A percentile compares a stretch with the other conserved stretches of the same genome.
Conservation (phyloP, 2,888 invertebrate genomes). For the Elmis aenea region DNA sequence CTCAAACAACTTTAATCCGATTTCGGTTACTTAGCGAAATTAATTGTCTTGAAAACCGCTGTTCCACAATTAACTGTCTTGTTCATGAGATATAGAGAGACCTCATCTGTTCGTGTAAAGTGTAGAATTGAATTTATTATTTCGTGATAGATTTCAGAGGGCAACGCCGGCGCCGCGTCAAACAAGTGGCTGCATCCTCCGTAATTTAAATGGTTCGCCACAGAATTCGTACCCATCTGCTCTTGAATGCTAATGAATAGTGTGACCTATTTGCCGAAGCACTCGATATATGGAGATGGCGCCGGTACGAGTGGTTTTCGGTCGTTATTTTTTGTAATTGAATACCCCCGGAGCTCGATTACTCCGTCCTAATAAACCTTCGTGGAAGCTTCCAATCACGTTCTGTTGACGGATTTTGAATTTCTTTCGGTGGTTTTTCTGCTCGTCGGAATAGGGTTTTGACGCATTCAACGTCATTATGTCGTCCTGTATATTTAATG, state of each 20-base stretch:
- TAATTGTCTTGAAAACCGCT: too few relatives aligned
- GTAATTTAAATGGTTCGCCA: conserved; percentile 20
- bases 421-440: background rate
- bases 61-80: too few relatives aligned
- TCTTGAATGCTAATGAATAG: conserved; percentile 17
- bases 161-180: conserved; percentile 13
- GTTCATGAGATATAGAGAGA: conserved; percentile 2
- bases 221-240: conserved; percentile 20
- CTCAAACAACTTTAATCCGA: too few relatives aligned
- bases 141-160: conserved; percentile 13
- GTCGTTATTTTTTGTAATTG: conserved; percentile 11
- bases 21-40: too few relatives aligned
- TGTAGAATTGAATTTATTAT: conserved; percentile 25
- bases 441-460: too few relatives aligned
- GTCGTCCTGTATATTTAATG: too few relatives aligned
- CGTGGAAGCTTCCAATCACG: conserved; percentile 13
- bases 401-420: conserved; percentile 10
- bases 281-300: conserved; percentile 9
- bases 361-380: conserved; percentile 8
- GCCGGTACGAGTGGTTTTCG: background rate
- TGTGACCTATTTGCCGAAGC: too few relatives aligned
- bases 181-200: conserved; percentile 17
- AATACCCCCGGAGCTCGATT: conserved; percentile 8
- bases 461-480: too few relatives aligned
- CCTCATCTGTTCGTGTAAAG: conserved; percentile 21